Conservation (phyloP, 1,140 invertebrate species). For the Geopemphigus sp. region DNA sequence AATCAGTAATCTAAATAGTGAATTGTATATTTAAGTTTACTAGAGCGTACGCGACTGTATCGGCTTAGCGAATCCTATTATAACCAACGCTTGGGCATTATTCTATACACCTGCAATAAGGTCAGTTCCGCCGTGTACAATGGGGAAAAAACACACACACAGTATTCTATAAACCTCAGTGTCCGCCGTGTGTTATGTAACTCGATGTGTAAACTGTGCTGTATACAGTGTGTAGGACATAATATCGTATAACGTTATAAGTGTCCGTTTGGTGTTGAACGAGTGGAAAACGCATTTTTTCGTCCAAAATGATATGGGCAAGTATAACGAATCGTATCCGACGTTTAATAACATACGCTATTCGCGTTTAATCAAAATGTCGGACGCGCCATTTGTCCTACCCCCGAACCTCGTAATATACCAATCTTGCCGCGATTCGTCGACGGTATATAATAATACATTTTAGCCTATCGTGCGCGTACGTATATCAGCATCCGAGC, state of each 20-base stretch:
- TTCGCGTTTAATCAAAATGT: too few relatives aligned
- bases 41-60: slow-evolving; percentile 46
- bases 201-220: slow-evolving; percentile 3
- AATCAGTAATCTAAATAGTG: slow-evolving; percentile 47
- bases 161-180: slow-evolving; percentile 29
- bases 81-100: slow-evolving; percentile 44
- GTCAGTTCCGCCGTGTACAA: slow-evolving; percentile 23
- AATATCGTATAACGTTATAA: not conserved
- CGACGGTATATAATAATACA: too few relatives aligned
- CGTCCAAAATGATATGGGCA: slow-evolving; percentile 37
- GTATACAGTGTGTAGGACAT: too few relatives aligned
- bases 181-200: slow-evolving; percentile 21
- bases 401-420: too few relatives aligned
- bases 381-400: too few relatives aligned
- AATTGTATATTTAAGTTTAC: slow-evolving; percentile 48
- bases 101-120: slow-evolving; percentile 49
- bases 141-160: slow-evolving; percentile 8
- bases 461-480: too few relatives aligned
- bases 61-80: slow-evolving; percentile 48
- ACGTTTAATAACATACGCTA: too few relatives aligned
- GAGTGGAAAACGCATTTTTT: slow-evolving; percentile 4
- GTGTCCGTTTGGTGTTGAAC: slow-evolving; percentile 9
- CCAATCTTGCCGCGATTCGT: too few relatives aligned
- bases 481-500: too few relatives aligned
- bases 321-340: not conserved